These are phyloP conservation scores for Andricus quercusramuli DNA, from an alignment of 2,888 invertebrate genomes.

Conservation along the genomic window DNA sequence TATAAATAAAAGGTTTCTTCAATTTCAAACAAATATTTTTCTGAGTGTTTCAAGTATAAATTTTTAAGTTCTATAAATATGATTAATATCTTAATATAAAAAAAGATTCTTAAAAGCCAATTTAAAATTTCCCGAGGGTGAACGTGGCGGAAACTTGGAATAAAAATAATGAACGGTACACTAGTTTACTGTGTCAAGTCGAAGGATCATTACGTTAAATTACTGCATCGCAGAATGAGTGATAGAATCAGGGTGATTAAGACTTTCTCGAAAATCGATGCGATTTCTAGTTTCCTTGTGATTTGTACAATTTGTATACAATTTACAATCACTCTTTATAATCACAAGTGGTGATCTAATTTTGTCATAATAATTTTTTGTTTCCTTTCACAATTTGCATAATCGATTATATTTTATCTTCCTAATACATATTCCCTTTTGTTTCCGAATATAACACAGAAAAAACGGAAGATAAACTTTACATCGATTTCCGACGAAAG, in stretches of 20 bases:
- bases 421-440: no score
- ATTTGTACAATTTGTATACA: conserved; percentile 31
- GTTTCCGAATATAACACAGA: no score
- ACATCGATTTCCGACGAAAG: no score
- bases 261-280: conserved; percentile 37
- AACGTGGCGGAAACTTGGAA: conserved; percentile 20
- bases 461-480: no score
- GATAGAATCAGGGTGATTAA: conserved; percentile 33
- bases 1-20: no score
- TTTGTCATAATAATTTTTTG: background rate
- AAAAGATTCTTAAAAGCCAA: background rate
- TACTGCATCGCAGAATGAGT: conserved; percentile 33
- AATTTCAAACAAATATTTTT: no score
- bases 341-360: background rate
- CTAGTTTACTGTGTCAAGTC: conserved; percentile 37
- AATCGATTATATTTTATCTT: no score
- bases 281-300: conserved; percentile 34
- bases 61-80: background rate
- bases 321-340: conserved; percentile 49
- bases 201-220: conserved; percentile 28
- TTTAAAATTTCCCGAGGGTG: background rate
- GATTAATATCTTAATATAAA: background rate
- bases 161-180: conserved; percentile 34
- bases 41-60: background rate
- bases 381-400: no score